Evolutionary conservation across 2,888 invertebrate species (phyloP).

Genomic region (Drosophila histrio): DNA sequence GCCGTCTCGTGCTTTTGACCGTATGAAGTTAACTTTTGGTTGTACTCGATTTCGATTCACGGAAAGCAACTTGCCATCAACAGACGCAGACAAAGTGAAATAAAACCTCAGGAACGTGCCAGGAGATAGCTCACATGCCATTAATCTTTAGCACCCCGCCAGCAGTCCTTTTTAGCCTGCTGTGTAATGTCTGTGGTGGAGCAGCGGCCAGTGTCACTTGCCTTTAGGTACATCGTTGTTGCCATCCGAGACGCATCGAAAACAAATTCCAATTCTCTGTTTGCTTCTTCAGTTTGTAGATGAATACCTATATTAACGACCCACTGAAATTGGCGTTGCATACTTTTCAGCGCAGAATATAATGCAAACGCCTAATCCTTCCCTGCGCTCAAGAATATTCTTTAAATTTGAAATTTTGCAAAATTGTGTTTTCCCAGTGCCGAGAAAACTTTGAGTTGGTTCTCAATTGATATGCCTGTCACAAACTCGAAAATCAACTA

Average conservation of each 20-base stretch:
- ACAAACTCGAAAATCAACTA: slow-evolving; percentile 23
- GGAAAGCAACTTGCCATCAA: slow-evolving; percentile 20
- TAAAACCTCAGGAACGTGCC: slow-evolving; percentile 23
- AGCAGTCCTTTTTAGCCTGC: slow-evolving; percentile 21
- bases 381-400: neutral
- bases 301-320: neutral
- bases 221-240: slow-evolving; percentile 17
- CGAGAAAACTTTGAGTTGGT: neutral
- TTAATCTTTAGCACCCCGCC: slow-evolving; percentile 37
- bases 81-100: slow-evolving; percentile 14
- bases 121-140: slow-evolving; percentile 29
- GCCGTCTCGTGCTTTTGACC: slow-evolving; percentile 1
- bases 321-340: neutral
- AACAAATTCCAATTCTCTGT: slow-evolving; percentile 16
- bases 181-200: neutral
- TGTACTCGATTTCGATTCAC: neutral
- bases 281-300: neutral
- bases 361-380: neutral
- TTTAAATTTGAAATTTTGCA: neutral
- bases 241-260: slow-evolving; percentile 19
- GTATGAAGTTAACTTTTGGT: neutral
- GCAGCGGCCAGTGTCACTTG: neutral
- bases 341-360: neutral
- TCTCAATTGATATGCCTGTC: slow-evolving; percentile 26
- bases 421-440: neutral